These are phyloP conservation scores for Hirtodrosophila cameraria DNA, from an alignment of 2,888 invertebrate genomes.

Conservation along the genomic window DNA sequence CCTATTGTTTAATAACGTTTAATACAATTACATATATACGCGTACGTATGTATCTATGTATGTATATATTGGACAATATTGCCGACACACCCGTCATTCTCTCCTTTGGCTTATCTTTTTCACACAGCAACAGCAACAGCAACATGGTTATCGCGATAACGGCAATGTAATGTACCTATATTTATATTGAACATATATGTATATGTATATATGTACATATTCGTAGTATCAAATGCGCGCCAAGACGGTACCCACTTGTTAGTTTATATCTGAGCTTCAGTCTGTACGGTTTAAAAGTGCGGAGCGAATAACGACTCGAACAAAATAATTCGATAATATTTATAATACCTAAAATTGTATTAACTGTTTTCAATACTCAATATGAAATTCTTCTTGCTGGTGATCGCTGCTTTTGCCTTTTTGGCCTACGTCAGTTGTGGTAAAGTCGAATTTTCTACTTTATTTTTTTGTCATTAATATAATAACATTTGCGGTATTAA, in stretches of 20 bases:
- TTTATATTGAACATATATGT: background rate
- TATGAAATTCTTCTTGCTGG: conserved; percentile 73
- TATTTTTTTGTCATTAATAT: background rate
- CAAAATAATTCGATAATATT: background rate
- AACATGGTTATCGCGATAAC: conserved; percentile 1
- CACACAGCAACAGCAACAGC: conserved; percentile 10
- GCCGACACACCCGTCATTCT: background rate
- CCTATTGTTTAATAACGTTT: background rate
- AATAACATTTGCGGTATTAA: background rate
- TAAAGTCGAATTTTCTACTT: conserved; percentile 51
- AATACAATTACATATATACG: background rate
- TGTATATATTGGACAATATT: background rate
- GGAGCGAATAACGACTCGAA: conserved; percentile 10
- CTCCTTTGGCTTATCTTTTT: background rate
- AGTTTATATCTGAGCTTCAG: conserved; percentile 29
- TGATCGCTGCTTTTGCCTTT: conserved; percentile 67
- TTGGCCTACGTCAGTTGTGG: conserved; percentile 79
- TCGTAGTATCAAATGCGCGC: background rate
- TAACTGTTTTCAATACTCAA: conserved; percentile 32
- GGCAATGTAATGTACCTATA: background rate
- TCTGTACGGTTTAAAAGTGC: conserved; percentile 3
- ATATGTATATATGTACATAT: too few species aligned
- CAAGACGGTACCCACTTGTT: background rate
- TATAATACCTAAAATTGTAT: background rate
- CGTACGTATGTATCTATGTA: background rate